phyloP scores from a whole-genome alignment of 2,888 invertebrate genomes.

The Trichogramma evanescens region DNA sequence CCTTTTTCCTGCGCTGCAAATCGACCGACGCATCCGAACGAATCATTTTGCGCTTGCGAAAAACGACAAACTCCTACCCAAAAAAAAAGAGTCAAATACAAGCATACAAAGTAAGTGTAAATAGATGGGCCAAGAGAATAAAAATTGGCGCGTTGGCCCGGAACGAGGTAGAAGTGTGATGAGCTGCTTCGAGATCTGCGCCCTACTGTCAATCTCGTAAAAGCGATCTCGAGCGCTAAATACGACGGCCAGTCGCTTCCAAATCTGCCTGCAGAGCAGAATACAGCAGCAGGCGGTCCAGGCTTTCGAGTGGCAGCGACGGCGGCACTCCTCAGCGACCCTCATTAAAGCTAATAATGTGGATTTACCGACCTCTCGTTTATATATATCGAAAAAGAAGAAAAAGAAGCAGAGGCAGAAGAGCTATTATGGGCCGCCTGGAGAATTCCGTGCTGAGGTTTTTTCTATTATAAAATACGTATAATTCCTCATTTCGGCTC shows the following conservation, averaged over 20 bases:
- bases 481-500: not conserved
- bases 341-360: constrained; percentile 45
- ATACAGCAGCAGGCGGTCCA: not conserved
- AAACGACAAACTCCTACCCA: too few species aligned
- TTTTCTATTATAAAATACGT: not conserved
- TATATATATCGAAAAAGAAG: not conserved
- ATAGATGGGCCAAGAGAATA: too few species aligned
- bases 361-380: constrained; percentile 41
- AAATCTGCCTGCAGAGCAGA: too few species aligned
- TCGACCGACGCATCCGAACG: not conserved
- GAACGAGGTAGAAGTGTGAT: too few species aligned
- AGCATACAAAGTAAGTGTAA: too few species aligned
- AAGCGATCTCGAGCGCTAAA: too few species aligned
- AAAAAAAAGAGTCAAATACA: too few species aligned
- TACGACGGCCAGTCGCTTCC: too few species aligned
- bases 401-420: not conserved
- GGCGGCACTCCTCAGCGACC: constrained; percentile 30
- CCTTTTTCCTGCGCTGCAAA: not conserved
- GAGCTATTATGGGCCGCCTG: not conserved
- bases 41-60: too few species aligned
- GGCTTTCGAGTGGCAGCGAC: constrained; percentile 15
- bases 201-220: too few species aligned
- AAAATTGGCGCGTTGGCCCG: too few species aligned
- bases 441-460: not conserved
- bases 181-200: too few species aligned